Evolutionary conservation across 2,113 vertebrate genomes (phyloP).

Genomic region (Pachycephala philippinensis): DNA sequence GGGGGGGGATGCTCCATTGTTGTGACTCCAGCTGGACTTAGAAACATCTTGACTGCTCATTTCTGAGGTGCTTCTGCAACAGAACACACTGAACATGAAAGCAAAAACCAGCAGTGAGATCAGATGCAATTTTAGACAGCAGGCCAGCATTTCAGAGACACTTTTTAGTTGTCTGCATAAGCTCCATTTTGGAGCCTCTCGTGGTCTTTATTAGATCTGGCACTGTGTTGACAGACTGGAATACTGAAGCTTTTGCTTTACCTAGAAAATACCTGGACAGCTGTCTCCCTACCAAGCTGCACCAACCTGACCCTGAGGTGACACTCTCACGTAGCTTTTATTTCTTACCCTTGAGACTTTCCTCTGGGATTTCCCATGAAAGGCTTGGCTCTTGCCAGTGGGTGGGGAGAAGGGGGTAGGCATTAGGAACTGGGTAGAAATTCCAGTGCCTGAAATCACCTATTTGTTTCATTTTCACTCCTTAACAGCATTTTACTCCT

Average conservation of each 20-base stretch:
- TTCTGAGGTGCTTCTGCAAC: not conserved
- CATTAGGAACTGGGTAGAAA: not conserved
- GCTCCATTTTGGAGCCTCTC: not conserved
- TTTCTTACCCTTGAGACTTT: not conserved
- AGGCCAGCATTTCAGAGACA: not conserved
- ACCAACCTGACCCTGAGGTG: not conserved
- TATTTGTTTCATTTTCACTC: not conserved
- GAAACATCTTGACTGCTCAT: rapidly evolving
- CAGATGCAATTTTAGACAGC: not conserved
- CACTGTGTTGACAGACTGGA: not conserved
- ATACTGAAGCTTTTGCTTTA: not conserved
- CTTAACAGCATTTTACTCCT: not conserved
- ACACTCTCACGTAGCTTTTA: not conserved
- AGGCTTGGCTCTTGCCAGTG: not conserved
- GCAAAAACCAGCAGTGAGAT: not conserved
- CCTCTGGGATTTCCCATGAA: not conserved
- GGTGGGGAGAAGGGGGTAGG: not conserved
- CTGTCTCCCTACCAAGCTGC: not conserved
- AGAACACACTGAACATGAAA: not conserved
- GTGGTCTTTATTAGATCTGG: not conserved
- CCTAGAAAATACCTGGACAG: not conserved
- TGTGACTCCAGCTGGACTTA: not conserved
- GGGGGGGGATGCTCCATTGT: not conserved
- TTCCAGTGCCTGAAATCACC: not conserved
- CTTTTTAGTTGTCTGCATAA: not conserved